phyloP scores from a whole-genome alignment of 2,888 invertebrate genomes.

The Dascillus cervinus region DNA sequence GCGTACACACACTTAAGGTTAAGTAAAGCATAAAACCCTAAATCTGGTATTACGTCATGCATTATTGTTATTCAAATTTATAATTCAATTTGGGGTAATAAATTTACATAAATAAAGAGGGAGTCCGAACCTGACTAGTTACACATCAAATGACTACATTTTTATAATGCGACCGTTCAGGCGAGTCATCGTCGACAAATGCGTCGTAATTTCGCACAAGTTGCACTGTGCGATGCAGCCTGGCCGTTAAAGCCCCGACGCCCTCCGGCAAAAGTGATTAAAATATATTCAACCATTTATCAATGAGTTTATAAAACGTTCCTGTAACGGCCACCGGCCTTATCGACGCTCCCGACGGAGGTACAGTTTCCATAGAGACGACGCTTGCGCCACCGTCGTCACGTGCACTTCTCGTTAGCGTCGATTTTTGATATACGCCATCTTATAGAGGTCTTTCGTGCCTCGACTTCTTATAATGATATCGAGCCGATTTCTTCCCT shows the following conservation, averaged over 20 bases:
- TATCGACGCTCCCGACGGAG: slow-evolving; percentile 42
- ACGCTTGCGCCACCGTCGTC: slow-evolving; percentile 32
- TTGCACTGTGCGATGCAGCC: no score
- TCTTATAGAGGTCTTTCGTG: slow-evolving; percentile 35
- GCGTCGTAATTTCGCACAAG: no score
- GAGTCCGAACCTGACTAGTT: slow-evolving; percentile 29
- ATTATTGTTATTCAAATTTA: slow-evolving; percentile 45
- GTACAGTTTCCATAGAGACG: slow-evolving; percentile 36
- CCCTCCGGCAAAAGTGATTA: no score
- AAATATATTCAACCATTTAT: no score
- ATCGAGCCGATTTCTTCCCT: no score
- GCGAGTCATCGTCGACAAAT: no score
- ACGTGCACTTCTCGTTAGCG: slow-evolving; percentile 39
- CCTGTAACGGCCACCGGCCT: slow-evolving; percentile 28
- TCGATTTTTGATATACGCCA: slow-evolving; percentile 46
- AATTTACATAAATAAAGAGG: slow-evolving; percentile 44
- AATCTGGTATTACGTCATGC: slow-evolving; percentile 39
- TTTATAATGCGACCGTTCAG: no score
- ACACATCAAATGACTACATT: no score
- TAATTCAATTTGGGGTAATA: slow-evolving; percentile 44
- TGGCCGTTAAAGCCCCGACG: no score
- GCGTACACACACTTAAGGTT: slow-evolving; percentile 22
- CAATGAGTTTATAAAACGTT: slow-evolving; percentile 1
- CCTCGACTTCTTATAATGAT: slow-evolving; percentile 17
- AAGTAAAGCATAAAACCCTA: slow-evolving; percentile 40